A percentile compares a stretch with the other conserved stretches of the same genome.
Evolutionary conservation across 2,888 invertebrate species (phyloP).

Genomic region (Glaucopsyche alexis): DNA sequence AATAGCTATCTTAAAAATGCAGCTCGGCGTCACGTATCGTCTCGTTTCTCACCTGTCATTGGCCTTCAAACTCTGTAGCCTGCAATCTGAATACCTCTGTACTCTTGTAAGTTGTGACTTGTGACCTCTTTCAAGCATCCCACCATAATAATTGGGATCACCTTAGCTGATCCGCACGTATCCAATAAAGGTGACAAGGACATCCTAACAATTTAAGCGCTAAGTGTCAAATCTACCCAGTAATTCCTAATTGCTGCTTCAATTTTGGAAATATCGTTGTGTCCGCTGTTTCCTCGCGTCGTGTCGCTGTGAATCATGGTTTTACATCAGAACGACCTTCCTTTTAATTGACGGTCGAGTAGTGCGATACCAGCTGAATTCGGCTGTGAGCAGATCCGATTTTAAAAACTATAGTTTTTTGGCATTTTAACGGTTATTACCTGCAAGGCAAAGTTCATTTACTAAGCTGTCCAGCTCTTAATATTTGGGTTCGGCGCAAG

Average conservation of each 20-base stretch:
- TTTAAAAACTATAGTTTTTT: background rate
- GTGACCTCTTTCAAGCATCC: background rate
- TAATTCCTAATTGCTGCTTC: slow-evolving; percentile 16
- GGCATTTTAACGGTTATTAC: no score
- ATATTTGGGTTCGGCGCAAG: no score
- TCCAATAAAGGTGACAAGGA: slow-evolving; percentile 7
- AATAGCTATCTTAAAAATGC: no score
- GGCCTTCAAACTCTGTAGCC: no score
- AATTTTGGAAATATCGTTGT: slow-evolving; percentile 14
- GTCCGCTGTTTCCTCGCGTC: slow-evolving; percentile 4
- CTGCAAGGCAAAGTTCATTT: no score
- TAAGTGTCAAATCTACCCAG: slow-evolving; percentile 14
- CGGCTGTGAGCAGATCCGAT: background rate
- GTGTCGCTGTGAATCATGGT: slow-evolving; percentile 11
- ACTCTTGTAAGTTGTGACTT: no score
- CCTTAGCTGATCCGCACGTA: background rate
- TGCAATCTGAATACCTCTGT: background rate
- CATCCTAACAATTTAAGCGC: background rate
- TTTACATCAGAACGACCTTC: slow-evolving; percentile 20
- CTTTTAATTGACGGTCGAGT: slow-evolving; percentile 7
- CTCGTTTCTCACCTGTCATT: no score
- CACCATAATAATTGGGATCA: background rate
- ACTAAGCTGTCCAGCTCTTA: no score
- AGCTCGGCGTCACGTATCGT: no score
- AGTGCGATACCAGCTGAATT: background rate